These are phyloP conservation scores for Charadrius vociferus DNA, from an alignment of 2,113 vertebrate species.

Conservation along the genomic window DNA sequence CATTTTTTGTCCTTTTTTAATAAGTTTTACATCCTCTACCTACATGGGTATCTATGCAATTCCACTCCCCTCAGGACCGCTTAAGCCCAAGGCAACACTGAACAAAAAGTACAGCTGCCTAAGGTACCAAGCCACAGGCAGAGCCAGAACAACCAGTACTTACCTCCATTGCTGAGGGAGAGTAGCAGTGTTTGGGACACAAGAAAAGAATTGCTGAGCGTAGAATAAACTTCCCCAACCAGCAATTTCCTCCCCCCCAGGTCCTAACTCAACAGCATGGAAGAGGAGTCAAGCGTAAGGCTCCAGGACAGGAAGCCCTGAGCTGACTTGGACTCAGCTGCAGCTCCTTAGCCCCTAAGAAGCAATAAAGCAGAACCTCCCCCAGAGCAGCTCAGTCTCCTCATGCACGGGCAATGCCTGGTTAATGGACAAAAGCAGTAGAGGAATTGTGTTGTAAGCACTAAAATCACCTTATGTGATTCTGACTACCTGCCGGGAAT, in stretches of 20 bases:
- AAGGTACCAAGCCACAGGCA: neutral
- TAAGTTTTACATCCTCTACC: neutral
- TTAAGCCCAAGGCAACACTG: neutral
- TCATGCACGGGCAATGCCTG: neutral
- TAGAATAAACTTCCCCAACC: neutral
- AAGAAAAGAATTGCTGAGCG: neutral
- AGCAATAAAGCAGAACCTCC: neutral
- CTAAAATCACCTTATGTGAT: neutral
- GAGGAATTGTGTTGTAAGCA: neutral
- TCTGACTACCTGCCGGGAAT: neutral
- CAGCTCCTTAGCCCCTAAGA: neutral
- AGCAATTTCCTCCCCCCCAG: neutral
- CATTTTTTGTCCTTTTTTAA: neutral
- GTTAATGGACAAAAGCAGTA: neutral
- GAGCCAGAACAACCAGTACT: neutral
- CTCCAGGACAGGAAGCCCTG: neutral
- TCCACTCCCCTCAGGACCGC: rapidly evolving
- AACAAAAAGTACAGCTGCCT: neutral
- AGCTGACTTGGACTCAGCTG: neutral
- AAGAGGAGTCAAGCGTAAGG: neutral
- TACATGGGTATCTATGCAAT: neutral
- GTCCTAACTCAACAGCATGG: neutral
- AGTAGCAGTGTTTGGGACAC: neutral
- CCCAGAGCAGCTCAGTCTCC: neutral
- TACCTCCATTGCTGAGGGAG: neutral